Conservation (phyloP, 1,140 invertebrate genomes). For the Lasioglossum albipes region DNA sequence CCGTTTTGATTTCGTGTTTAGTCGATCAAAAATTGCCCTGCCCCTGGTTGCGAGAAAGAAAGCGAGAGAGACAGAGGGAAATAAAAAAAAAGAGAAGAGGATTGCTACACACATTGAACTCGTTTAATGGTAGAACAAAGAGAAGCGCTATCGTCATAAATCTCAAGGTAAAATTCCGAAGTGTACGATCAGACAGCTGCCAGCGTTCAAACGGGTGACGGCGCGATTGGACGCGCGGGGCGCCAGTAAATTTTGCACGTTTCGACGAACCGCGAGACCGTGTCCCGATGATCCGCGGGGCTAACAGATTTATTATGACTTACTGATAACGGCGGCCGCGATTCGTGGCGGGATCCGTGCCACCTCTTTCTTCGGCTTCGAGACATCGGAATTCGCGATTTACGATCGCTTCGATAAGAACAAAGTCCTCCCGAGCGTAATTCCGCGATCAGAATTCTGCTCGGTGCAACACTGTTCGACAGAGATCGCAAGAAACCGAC, state of each 20-base stretch:
- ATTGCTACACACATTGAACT: conserved; percentile 18
- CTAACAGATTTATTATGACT: conserved; percentile 54
- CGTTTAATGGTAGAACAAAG: conserved; percentile 27
- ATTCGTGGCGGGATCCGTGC: conserved; percentile 45
- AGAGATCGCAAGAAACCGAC: too few relatives aligned
- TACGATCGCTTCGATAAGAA: conserved; percentile 65
- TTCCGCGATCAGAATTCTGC: too few relatives aligned
- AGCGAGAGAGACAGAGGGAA: too few relatives aligned
- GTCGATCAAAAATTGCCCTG: conserved; percentile 12
- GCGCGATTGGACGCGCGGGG: conserved; percentile 20
- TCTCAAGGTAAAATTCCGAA: conserved; percentile 45
- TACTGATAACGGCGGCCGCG: conserved; percentile 45
- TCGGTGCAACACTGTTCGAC: too few relatives aligned
- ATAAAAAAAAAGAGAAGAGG: too few relatives aligned
- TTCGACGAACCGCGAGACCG: conserved; percentile 29
- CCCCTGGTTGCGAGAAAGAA: not conserved
- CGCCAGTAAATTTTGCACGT: conserved; percentile 33
- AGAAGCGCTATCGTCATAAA: conserved; percentile 18
- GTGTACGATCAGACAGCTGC: conserved; percentile 34
- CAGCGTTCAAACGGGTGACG: conserved; percentile 41
- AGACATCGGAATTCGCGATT: conserved; percentile 51
- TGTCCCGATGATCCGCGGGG: conserved; percentile 43
- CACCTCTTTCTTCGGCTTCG: conserved; percentile 15
- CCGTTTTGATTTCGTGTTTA: not conserved
- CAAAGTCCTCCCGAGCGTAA: not conserved